Base-by-base conservation (phyloP, 2,888 invertebrate species). In the Drosophila algonquin region DNA sequence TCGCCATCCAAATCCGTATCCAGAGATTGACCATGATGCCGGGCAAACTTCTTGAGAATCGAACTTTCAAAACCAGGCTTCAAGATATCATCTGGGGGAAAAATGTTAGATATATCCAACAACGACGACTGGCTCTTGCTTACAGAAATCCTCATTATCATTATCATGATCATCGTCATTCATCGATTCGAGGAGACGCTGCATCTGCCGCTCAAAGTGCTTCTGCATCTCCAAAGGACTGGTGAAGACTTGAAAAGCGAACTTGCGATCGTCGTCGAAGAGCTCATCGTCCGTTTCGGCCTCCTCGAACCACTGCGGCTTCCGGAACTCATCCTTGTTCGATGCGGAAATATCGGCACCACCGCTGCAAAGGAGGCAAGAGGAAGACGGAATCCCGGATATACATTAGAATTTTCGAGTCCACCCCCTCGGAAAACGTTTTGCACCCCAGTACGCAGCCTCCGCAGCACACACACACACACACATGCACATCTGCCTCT, bases 181-280 rank as follows among this genome's bases (percentile, higher is more conserved):
- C 76, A 94, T 93, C 53, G 90, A 91, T 71, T 93, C 94, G 76
- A 95, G 84, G 69, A 95, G 92, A 58, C 93, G 93, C 71, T 94
- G 93, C 92, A 95, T 93, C 89, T 95, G 94, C 9, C 93, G 92
- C 83, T 95, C 94, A 80, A 95, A 94, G 77, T 93, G 94, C 70
- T 93, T 92, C 70, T 94, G 94, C 90, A 95, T 93, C 90, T 95
- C 93, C 74, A 94, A 78, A 0, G 94, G 94, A 90, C 94, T 93
- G 24, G 93, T 93, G 72, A 94, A 94, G n/a, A 94, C 91, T 76
- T 93, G 92, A 79, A 94, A 94, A 10, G 92, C 90, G 75, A 92
- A 92, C 73, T 90, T 91, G 40, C 91, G 90, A 79, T 92, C 91
- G 63, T 91, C 90, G 32, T 91, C 92, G 57, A 91, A 92, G 16